These are phyloP conservation scores for Amphiduros pacificus DNA, from an alignment of 2,888 invertebrate species.

Conservation along the genomic window DNA sequence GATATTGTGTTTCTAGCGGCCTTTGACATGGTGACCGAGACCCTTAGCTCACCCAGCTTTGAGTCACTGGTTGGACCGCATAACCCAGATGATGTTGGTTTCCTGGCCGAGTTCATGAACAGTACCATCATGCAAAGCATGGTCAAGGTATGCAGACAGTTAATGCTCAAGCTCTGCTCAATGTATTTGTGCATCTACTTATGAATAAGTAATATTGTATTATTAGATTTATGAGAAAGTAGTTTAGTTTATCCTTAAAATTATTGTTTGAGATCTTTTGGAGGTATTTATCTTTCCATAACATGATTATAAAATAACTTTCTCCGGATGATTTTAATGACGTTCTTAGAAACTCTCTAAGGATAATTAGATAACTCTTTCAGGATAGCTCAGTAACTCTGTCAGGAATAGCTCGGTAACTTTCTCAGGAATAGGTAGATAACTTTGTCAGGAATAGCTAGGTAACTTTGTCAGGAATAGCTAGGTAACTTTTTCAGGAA, in stretches of 20 bases:
- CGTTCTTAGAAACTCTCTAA: too few relatives aligned
- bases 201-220: not conserved
- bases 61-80: constrained; percentile 28
- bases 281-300: too few relatives aligned
- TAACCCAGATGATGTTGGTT: constrained; percentile 26
- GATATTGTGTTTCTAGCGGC: constrained; percentile 14
- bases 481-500: too few relatives aligned
- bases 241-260: not conserved
- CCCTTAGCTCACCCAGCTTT: constrained; percentile 30
- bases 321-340: too few relatives aligned
- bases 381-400: too few relatives aligned
- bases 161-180: not conserved
- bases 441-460: too few relatives aligned
- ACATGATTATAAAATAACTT: too few relatives aligned
- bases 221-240: not conserved
- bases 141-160: constrained; percentile 21
- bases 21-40: constrained; percentile 31
- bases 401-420: too few relatives aligned
- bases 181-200: not conserved
- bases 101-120: constrained; percentile 31
- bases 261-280: not conserved
- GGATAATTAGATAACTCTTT: too few relatives aligned
- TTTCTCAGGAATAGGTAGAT: too few relatives aligned
- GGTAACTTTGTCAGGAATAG: too few relatives aligned
- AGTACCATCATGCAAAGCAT: constrained; percentile 25